Evolutionary conservation across 2,888 invertebrate genomes (phyloP).

Genomic region (Netelia inedita): DNA sequence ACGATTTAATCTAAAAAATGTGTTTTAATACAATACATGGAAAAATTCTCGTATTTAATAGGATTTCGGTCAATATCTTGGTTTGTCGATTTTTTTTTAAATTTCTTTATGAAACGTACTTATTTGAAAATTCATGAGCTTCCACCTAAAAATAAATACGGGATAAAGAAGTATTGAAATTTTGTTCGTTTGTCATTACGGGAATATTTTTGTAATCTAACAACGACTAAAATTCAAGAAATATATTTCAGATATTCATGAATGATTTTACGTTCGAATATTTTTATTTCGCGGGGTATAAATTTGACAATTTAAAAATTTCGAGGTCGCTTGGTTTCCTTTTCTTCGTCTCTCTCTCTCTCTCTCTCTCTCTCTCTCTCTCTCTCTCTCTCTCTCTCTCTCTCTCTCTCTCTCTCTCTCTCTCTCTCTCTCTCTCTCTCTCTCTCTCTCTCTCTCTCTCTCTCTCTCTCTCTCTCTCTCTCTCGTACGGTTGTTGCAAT

Average conservation of each 20-base stretch:
- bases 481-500: slow-evolving; percentile 2
- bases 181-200: background rate
- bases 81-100: too few species aligned
- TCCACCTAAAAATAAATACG: too few species aligned
- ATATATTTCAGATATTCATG: background rate
- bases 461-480: background rate
- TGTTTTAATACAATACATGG: too few species aligned
- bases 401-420: background rate
- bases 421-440: background rate
- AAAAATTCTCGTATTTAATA: too few species aligned
- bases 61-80: too few species aligned
- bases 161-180: background rate
- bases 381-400: background rate
- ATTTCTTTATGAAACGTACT: too few species aligned
- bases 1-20: too few species aligned
- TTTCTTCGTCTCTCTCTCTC: background rate
- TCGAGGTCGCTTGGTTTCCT: background rate
- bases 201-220: too few species aligned
- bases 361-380: background rate
- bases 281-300: background rate
- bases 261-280: background rate
- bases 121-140: too few species aligned
- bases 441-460: background rate
- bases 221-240: too few species aligned
- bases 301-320: background rate